Base-by-base conservation (phyloP, 2,888 invertebrate genomes). In the Zaprionus lineosus region DNA sequence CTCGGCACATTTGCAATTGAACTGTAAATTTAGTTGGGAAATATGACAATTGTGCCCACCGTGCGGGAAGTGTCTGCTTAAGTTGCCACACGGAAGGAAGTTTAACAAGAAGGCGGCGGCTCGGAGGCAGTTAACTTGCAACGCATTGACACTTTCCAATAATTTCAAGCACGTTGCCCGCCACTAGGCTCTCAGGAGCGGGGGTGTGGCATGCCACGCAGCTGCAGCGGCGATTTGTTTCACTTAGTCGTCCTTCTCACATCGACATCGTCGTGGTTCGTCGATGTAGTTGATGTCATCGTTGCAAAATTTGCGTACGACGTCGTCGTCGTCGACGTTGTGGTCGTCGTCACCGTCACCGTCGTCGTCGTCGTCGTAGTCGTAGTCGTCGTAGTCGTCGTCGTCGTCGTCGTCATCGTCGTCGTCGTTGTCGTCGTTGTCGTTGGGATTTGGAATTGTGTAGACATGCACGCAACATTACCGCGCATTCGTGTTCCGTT, bases 401-500 rank as follows among this genome's bases (percentile, higher is more conserved):
- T 26, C 57, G 43, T 34, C 36, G 46, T 12, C 46, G 7, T 33
- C 57, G 43, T 34, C 66, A 61, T 37, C 53, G 33, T 50, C 55
- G 55, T 28, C 48, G 60, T 71, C 74, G 74, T 77, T 76, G 77
- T 75, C 75, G 73, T 73, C 58, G 58, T 50, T 58, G 48, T 69
- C 74, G 47, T 21, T 52, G 64, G 65, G 64, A 68, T 68, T 72
- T 56, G 57, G 53, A 78, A 74, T 81, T 79, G 81, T 65, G 69
- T 73, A 68, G 79, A 78, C 78, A 78, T 72, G 79, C 82, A 79
- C 78, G 78, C 79, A 81, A 81, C 79, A 81, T 82, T 76, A 72
- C 78, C 79, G 52, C 69, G 44, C 72, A 53, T 21, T 57, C 50
- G 69, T 68, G 65, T 62, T 53, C 37, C 19, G 37, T n/a, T 36